Percentiles rank a stretch among this genome's conserved stretches.
phyloP scores from a whole-genome alignment of 2,113 vertebrate species.

The Megaceryle torquata region DNA sequence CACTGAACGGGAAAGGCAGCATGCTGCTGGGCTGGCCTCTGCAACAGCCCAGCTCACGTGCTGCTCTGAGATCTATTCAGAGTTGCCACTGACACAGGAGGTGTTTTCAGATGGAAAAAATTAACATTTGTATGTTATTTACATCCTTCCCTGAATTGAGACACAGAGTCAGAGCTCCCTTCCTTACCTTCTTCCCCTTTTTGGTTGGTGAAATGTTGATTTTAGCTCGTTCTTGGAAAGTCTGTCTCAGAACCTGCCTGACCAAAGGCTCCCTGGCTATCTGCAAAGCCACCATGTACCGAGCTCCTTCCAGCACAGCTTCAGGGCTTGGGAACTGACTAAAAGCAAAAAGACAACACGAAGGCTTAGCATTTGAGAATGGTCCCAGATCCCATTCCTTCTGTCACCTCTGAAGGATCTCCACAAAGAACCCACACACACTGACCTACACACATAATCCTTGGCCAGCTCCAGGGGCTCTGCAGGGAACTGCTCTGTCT shows the following conservation, averaged over 20 bases:
- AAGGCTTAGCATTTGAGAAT: not conserved
- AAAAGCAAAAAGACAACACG: not conserved
- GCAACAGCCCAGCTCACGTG: not conserved
- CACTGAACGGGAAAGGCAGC: not conserved
- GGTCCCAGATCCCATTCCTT: not conserved
- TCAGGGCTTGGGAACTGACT: slow-evolving; percentile 92
- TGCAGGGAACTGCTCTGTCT: slow-evolving; percentile 97
- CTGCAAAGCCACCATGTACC: slow-evolving; percentile 98
- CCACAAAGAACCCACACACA: rapidly evolving
- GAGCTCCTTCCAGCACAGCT: slow-evolving; percentile 92
- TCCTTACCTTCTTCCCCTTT: slow-evolving; percentile 93
- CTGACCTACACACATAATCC: slow-evolving; percentile 93
- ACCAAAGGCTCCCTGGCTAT: slow-evolving; percentile 96
- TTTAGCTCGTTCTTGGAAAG: slow-evolving; percentile 96
- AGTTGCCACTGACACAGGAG: not conserved
- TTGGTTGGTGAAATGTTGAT: slow-evolving; percentile 95
- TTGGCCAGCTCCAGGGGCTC: slow-evolving; percentile 96
- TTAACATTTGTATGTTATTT: not conserved
- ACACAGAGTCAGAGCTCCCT: not conserved
- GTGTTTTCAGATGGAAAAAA: not conserved
- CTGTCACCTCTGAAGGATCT: not conserved
- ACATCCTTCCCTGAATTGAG: not conserved
- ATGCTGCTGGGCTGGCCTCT: not conserved
- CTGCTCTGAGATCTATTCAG: not conserved
- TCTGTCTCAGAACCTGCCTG: slow-evolving; percentile 94